Evolutionary conservation across 2,888 invertebrate genomes (phyloP), one percentile per base, ranked within the genome.

Genomic region (Archaeoteleia sp.): DNA sequence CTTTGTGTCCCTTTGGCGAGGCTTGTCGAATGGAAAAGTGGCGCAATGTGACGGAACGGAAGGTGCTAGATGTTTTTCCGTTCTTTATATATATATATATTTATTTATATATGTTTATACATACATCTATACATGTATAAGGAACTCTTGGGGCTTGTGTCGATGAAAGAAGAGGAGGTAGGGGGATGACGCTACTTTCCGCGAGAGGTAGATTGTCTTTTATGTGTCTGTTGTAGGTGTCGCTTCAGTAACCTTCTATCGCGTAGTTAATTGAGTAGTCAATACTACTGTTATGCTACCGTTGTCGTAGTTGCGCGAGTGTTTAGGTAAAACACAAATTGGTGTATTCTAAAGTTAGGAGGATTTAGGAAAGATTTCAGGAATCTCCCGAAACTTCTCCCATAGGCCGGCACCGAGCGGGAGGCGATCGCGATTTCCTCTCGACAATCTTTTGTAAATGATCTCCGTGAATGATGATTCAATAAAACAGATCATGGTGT

Each of bases 221-320:
- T 54, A 57, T 27, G 42, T 67, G 67, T 57, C 57, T 67, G 67
- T 62, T 43, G 43, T 62, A 58, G 53, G 43, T 67, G 62, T 58
- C 48, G 62, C 62, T 67, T 57, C 20, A 46, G 34, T 53, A 29
- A 20, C 13, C 42, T 13, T 14, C 9, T 23, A 29, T 43, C 14
- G n/a, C 6, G n/a, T 30, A 30, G 30, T 30, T 9, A 13, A 42
- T 27, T 43, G 17, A 14, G 43, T 43, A 43, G 43, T 30, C 13
- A n/a, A 12, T n/a, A 30, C 43, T 29, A 27, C 12, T 17, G 30
- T 39, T 46, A 15, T 39, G 45, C 17, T 54, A 30, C 42, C 30
- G 42, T 37, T 57, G 42, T 58, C 10, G 57, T 62, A 48, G 60
- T 51, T 12, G 37, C 23, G 10, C 17, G 42, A 67, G 20, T 62